Conservation (phyloP, 2,113 vertebrate species). For the Zosterops lateralis region DNA sequence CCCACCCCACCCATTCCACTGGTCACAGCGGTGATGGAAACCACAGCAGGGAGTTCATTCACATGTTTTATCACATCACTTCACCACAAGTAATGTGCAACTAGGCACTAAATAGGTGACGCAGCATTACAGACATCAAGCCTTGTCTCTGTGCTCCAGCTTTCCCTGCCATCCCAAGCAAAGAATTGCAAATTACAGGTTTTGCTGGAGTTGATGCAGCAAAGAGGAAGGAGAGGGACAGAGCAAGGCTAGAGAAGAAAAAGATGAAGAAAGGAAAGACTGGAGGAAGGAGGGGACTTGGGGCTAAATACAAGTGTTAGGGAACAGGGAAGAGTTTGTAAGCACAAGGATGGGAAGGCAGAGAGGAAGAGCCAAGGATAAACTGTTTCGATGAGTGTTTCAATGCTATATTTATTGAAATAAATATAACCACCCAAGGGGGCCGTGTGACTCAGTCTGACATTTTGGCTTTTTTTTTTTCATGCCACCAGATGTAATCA, state of each 20-base stretch:
- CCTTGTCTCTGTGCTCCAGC: background rate
- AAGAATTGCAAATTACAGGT: background rate
- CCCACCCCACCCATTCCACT: background rate
- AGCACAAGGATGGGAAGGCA: constrained; percentile 27
- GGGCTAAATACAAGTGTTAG: background rate
- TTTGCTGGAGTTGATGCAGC: background rate
- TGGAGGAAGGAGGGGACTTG: background rate
- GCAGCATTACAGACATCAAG: background rate
- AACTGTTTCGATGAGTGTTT: constrained; percentile 63
- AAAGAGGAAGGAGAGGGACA: background rate
- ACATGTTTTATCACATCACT: background rate
- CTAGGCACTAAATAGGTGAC: background rate
- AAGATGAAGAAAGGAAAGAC: background rate
- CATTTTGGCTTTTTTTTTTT: constrained; percentile 62
- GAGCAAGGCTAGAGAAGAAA: background rate
- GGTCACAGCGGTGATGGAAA: background rate
- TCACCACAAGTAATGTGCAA: background rate
- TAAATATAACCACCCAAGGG: constrained; percentile 66
- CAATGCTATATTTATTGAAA: constrained; percentile 34
- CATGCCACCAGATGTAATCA: constrained; percentile 62
- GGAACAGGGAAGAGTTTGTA: background rate
- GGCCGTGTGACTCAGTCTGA: constrained; percentile 65
- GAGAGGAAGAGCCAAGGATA: constrained; percentile 54
- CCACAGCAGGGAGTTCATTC: background rate
- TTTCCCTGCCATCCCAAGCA: background rate